These are phyloP conservation scores for Archilochus colubris DNA, from an alignment of 2,113 vertebrate genomes.

Conservation along the genomic window DNA sequence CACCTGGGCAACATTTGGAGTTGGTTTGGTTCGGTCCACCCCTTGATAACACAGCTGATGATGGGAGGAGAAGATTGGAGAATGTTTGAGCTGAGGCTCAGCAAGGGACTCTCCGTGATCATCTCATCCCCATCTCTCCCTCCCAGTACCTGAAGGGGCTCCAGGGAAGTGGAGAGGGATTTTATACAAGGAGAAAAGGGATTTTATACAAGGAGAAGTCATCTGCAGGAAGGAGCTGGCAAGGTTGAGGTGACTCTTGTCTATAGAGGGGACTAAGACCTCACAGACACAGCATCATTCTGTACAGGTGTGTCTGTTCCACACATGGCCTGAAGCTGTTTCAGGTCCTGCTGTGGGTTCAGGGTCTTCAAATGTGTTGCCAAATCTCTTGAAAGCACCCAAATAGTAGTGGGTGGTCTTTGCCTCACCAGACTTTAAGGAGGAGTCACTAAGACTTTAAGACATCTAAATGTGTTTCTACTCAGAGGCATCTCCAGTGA, in stretches of 20 bases:
- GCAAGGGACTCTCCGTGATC: accelerated
- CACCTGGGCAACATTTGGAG: background rate
- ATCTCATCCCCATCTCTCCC: too few relatives aligned
- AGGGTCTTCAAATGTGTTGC: background rate
- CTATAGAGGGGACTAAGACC: background rate
- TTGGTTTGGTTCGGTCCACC: accelerated
- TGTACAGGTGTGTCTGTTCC: background rate
- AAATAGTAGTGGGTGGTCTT: background rate
- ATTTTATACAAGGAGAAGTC: background rate
- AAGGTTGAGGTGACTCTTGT: background rate
- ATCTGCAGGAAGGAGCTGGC: background rate
- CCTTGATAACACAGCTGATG: accelerated
- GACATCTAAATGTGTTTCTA: background rate
- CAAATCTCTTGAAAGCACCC: background rate
- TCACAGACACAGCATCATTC: background rate
- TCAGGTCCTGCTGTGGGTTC: background rate
- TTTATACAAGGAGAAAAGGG: too few relatives aligned
- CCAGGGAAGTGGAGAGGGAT: background rate
- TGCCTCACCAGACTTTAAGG: background rate
- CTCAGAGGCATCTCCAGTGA: background rate
- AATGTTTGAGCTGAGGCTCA: background rate
- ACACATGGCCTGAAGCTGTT: background rate
- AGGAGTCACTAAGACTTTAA: background rate
- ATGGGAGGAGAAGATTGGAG: background rate
- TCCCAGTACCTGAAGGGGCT: too few relatives aligned